Evolutionary conservation across 2,113 vertebrate species (phyloP).

Genomic region (Mionectes macconnelli): DNA sequence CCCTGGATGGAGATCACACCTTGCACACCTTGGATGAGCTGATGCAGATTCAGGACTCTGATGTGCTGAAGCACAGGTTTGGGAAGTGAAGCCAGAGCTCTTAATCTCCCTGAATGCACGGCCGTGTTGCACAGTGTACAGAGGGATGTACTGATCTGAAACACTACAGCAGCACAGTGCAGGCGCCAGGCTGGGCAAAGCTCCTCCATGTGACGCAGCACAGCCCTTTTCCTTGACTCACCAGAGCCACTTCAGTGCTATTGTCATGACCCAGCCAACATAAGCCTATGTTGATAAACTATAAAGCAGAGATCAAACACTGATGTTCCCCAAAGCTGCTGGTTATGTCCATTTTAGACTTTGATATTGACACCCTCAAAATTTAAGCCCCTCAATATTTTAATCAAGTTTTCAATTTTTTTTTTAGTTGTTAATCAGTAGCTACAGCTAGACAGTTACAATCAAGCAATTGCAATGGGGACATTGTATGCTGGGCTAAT

Average conservation of each 20-base stretch:
- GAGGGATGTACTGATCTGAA: fast-evolving
- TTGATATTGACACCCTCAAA: fast-evolving
- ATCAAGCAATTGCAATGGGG: background rate
- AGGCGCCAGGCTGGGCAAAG: fast-evolving
- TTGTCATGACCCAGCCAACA: fast-evolving
- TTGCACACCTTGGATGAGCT: background rate
- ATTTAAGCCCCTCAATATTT: background rate
- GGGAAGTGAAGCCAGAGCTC: background rate
- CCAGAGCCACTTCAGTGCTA: background rate
- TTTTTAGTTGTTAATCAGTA: background rate
- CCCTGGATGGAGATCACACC: no score
- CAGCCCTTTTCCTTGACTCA: fast-evolving
- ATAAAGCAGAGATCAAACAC: background rate
- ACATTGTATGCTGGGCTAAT: background rate
- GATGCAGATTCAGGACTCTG: fast-evolving
- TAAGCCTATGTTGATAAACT: background rate
- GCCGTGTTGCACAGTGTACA: fast-evolving
- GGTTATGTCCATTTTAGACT: background rate
- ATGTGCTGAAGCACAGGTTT: fast-evolving
- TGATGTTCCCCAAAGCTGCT: background rate
- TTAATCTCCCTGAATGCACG: fast-evolving
- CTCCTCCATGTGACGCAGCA: fast-evolving
- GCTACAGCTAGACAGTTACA: background rate
- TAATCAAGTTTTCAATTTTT: background rate
- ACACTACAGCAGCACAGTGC: fast-evolving